Evolutionary conservation across 2,888 invertebrate species (phyloP), one percentile per base, ranked within the genome.

Genomic region (Epinotia ramella): DNA sequence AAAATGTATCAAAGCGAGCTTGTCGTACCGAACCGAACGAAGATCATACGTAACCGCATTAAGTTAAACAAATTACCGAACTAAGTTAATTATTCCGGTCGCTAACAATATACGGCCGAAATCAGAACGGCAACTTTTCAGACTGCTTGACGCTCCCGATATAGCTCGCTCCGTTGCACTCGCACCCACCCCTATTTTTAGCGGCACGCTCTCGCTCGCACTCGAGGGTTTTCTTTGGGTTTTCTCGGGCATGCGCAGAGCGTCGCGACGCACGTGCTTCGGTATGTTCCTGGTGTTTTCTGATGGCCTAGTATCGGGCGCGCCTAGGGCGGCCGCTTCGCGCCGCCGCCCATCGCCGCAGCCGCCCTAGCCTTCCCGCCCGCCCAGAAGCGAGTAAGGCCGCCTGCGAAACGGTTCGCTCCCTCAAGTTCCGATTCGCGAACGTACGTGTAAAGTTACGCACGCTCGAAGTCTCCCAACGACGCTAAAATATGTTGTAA

Each of bases 241-340:
- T 94, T 92, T 87, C 91, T 81, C 84, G 92, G 85, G 90, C 94
- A 90, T 94, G 94, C 88, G 94, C 91, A 81, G 83, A 86, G 87
- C 87, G 87, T 86, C 88, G 81, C 88, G 89, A 85, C 88, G 91
- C 94, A 92, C 92, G 92, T 92, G 93, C 79, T 60, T 81, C 69
- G 46, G 67, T 49, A 71, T 84, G 77, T 91, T 93, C 86, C 87
- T 88, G 44, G 73, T 78, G 76, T 57, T 11, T 84, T 86, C 83
- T 95, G 93, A 0, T 82, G 77, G 77, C 95, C 88, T 95, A 94
- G 88, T 94, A 94, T 81, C 90, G 94, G 88, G 95, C 95, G 87
- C 95, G 95, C 86, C 92, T 92, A 86, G 95, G 95, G 88, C 95
- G 94, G 90, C 91, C 86, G 88, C 87, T 88, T 84, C 89, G 95